These are phyloP conservation scores for Gorsachius magnificus DNA, from an alignment of 2,797 vertebrate genomes.

Conservation along the genomic window DNA sequence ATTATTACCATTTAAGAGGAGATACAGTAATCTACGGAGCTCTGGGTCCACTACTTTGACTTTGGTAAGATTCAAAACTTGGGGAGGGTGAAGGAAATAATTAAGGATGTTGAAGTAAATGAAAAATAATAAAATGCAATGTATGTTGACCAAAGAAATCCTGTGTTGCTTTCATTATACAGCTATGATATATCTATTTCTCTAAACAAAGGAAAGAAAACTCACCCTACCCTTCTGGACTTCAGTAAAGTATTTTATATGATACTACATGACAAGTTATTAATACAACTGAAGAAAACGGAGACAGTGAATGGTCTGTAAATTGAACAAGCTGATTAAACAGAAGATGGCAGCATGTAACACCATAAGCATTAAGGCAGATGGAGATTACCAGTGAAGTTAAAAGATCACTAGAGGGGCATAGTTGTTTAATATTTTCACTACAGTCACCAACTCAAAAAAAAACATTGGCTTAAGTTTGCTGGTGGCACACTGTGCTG, in stretches of 20 bases:
- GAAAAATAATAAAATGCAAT: background rate
- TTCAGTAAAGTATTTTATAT: background rate
- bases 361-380: background rate
- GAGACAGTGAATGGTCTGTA: background rate
- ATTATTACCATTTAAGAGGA: background rate
- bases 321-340: background rate
- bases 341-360: background rate
- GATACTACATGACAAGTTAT: background rate
- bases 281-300: background rate
- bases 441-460: background rate
- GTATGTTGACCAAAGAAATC: background rate
- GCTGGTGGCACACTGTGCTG: background rate
- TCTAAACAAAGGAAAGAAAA: background rate
- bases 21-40: background rate
- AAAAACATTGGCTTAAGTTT: background rate
- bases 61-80: background rate
- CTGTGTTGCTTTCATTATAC: background rate
- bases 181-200: background rate
- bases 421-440: background rate
- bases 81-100: background rate
- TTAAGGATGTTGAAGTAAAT: background rate
- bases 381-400: background rate
- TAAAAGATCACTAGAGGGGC: background rate
- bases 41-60: background rate
- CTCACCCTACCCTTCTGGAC: background rate